These are phyloP conservation scores for Pseudoips prasinana DNA, from an alignment of 2,888 invertebrate genomes.

Conservation along the genomic window DNA sequence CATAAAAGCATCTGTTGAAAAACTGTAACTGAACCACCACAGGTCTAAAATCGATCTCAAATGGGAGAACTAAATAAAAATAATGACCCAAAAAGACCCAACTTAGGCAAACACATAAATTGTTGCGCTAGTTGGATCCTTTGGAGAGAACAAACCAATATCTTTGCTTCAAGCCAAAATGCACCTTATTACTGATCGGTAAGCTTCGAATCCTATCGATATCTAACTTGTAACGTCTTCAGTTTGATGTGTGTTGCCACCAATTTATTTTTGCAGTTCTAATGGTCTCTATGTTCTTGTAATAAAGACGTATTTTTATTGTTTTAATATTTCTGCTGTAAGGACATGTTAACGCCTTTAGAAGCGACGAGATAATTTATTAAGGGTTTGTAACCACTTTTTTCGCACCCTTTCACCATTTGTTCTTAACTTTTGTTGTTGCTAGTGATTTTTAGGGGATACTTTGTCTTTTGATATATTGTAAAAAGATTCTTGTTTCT, in stretches of 20 bases:
- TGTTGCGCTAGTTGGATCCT: constrained; percentile 58
- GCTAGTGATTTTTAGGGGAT: constrained; percentile 32
- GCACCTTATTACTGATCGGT: constrained; percentile 26
- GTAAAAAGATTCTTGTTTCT: too few species aligned
- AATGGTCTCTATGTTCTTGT: constrained; percentile 16
- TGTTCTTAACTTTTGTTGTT: constrained; percentile 35
- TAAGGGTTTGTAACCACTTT: constrained; percentile 52
- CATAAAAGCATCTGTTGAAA: too few species aligned
- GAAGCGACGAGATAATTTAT: constrained; percentile 61
- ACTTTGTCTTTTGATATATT: too few species aligned
- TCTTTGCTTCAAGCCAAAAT: constrained; percentile 30
- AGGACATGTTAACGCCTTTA: constrained; percentile 46
- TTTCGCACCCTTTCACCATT: constrained; percentile 53
- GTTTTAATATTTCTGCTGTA: constrained; percentile 5
- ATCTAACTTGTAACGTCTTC: constrained; percentile 24
- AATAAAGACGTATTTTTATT: constrained; percentile 28
- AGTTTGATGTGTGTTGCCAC: constrained; percentile 27
- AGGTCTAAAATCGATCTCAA: constrained; percentile 24
- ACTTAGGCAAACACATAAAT: constrained; percentile 70
- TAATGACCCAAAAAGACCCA: constrained; percentile 60
- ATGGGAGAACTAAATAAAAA: constrained; percentile 49
- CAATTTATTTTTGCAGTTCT: constrained; percentile 18
- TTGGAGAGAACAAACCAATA: constrained; percentile 44
- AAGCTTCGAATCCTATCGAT: constrained; percentile 23
- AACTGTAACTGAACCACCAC: too few species aligned